Percentiles rank a stretch among this genome's conserved stretches.
phyloP scores from a whole-genome alignment of 2,797 vertebrate species.

The Eulemur albifrons region DNA sequence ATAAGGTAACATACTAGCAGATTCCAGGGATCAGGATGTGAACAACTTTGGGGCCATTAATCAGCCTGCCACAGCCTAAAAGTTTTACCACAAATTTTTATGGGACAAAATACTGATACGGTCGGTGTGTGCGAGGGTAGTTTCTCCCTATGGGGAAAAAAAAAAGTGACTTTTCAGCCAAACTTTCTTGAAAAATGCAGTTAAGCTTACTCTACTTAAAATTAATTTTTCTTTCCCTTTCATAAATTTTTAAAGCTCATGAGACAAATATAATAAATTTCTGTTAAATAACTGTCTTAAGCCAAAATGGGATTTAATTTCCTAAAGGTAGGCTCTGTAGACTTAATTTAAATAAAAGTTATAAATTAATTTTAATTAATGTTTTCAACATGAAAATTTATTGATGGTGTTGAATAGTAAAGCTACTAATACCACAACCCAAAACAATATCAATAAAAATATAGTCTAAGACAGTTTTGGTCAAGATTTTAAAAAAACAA shows the following conservation, averaged over 20 bases:
- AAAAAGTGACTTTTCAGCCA: background rate
- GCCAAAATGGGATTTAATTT: conserved; percentile 43
- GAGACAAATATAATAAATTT: conserved; percentile 34
- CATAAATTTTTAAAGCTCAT: conserved; percentile 46
- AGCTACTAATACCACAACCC: background rate
- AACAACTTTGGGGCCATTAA: background rate
- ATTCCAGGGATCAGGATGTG: background rate
- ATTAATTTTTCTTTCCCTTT: conserved; percentile 35
- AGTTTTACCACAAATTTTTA: background rate
- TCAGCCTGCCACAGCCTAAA: background rate
- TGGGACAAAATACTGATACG: background rate
- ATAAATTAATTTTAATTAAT: conserved; percentile 37
- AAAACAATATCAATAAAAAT: conserved; percentile 19
- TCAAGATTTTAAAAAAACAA: background rate
- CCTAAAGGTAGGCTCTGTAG: background rate
- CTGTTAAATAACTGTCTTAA: conserved; percentile 30
- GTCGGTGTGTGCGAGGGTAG: background rate
- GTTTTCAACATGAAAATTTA: conserved; percentile 23
- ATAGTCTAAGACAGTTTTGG: background rate
- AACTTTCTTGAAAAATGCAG: conserved; percentile 25
- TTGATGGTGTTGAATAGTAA: background rate
- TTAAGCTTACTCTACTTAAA: conserved; percentile 14
- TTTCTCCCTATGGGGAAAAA: background rate
- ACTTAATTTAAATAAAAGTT: conserved; percentile 35
- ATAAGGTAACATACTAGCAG: background rate